These are phyloP conservation scores for Atethmia centrago DNA, from an alignment of 2,888 invertebrate genomes.

Conservation along the genomic window DNA sequence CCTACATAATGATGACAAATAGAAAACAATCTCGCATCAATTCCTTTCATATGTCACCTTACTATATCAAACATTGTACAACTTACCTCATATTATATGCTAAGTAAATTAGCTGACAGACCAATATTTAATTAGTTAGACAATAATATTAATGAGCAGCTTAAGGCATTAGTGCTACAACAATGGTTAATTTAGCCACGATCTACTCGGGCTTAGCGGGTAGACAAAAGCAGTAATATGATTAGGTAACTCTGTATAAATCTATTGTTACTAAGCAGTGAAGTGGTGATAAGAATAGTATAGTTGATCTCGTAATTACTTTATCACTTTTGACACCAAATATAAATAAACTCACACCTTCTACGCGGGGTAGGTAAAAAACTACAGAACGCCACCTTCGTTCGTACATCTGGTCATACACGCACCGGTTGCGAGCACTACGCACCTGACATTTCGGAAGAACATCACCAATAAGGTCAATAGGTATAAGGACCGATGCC, in stretches of 20 bases:
- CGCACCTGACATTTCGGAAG: too few species aligned
- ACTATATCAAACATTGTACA: background rate
- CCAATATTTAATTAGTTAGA: conserved; percentile 39
- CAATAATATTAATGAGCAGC: conserved; percentile 48
- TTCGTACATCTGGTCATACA: too few species aligned
- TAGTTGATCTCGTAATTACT: background rate
- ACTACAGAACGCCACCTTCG: too few species aligned
- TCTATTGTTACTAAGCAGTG: conserved; percentile 3
- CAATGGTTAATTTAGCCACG: conserved; percentile 52
- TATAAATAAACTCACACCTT: too few species aligned
- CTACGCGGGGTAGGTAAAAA: too few species aligned
- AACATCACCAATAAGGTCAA: too few species aligned
- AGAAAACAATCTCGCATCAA: background rate
- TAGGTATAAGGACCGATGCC: too few species aligned
- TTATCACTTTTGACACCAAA: background rate
- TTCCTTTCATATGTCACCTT: background rate
- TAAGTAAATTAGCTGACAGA: conserved; percentile 6
- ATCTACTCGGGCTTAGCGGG: conserved; percentile 17
- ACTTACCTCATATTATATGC: background rate
- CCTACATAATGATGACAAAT: background rate
- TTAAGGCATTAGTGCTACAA: conserved; percentile 36
- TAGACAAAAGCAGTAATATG: conserved; percentile 52
- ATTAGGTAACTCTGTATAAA: conserved; percentile 22
- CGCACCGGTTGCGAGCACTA: too few species aligned
- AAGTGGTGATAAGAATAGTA: background rate